A percentile compares a stretch with the other conserved stretches of the same genome.
phyloP scores from a whole-genome alignment of 2,113 vertebrate species.

The Prietella phreatophila region DNA sequence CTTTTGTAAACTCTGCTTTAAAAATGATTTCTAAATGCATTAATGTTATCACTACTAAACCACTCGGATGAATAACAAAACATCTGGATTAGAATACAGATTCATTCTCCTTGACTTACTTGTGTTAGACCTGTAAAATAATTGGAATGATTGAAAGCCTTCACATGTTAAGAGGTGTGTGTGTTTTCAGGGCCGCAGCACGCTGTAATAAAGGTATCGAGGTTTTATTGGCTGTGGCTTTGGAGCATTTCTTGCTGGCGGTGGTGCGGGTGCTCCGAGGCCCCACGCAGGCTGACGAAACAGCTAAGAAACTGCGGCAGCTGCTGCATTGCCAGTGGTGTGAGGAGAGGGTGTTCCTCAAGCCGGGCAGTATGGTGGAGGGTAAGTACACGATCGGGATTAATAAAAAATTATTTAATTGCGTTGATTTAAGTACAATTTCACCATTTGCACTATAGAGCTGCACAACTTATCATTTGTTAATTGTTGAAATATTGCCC shows the following conservation, averaged over 20 bases:
- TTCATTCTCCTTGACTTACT: not conserved
- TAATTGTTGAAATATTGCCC: no score
- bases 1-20: no score
- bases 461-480: not conserved
- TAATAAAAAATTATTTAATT: not conserved
- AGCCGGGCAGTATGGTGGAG: constrained; percentile 86
- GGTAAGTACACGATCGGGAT: constrained; percentile 70
- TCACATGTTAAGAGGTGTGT: not conserved
- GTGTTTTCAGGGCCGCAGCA: constrained; percentile 80
- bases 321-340: constrained; percentile 98
- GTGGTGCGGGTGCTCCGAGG: constrained; percentile 90
- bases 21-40: no score
- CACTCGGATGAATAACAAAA: not conserved
- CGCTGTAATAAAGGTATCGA: constrained; percentile 97
- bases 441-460: not conserved
- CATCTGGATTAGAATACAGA: not conserved
- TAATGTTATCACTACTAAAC: not conserved
- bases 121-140: not conserved
- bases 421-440: not conserved
- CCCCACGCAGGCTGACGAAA: constrained; percentile 85
- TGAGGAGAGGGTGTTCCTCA: constrained; percentile 92
- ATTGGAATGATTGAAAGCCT: not conserved
- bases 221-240: constrained; percentile 87
- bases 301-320: constrained; percentile 81
- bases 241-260: constrained; percentile 95